Evolutionary conservation across 2,113 vertebrate species (phyloP).

Genomic region (Melozone crissalis): DNA sequence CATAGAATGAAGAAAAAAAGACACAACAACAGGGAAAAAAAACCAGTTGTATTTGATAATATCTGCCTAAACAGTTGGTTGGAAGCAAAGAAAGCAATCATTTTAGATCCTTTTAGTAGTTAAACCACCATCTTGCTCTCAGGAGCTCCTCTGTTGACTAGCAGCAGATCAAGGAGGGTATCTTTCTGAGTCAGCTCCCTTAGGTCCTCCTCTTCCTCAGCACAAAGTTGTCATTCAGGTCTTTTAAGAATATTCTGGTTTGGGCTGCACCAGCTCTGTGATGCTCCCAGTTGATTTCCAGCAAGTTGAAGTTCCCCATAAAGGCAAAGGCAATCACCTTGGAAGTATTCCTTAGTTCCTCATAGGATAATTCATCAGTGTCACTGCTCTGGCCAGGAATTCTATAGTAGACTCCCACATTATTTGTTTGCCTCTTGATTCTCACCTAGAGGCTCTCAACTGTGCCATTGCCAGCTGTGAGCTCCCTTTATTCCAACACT

Average conservation of each 20-base stretch:
- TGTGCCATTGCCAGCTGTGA: background rate
- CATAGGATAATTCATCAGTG: background rate
- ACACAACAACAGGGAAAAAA: background rate
- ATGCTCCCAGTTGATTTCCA: background rate
- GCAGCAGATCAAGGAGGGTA: background rate
- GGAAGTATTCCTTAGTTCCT: background rate
- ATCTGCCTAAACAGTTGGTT: background rate
- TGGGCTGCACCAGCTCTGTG: background rate
- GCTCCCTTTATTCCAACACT: background rate
- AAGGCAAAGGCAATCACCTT: background rate
- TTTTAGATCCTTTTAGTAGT: background rate
- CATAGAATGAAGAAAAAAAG: fast-evolving
- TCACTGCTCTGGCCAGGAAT: background rate
- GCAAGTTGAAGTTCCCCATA: background rate
- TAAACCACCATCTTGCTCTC: background rate
- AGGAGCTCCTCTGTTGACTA: background rate
- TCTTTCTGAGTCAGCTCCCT: fast-evolving
- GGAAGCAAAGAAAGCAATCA: background rate
- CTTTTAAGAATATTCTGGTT: background rate
- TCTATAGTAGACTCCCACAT: background rate
- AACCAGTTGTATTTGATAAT: fast-evolving
- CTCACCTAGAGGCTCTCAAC: background rate
- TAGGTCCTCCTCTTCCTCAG: background rate
- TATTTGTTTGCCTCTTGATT: background rate
- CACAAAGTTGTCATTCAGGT: background rate